Evolutionary conservation across 1,140 invertebrate genomes (phyloP), one percentile per base, ranked within the genome.

Genomic region (Rhyacophila brunnea): DNA sequence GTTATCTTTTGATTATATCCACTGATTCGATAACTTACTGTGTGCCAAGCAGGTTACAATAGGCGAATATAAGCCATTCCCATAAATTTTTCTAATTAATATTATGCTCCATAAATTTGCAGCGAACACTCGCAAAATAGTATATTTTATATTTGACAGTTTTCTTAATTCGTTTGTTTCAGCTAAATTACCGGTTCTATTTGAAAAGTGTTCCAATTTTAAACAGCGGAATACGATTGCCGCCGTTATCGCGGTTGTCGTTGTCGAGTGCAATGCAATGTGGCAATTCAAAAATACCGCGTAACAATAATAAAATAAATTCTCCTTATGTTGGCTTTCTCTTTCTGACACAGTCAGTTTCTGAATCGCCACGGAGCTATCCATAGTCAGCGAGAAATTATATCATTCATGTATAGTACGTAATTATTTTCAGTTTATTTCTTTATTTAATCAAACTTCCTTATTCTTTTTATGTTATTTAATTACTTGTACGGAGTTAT

Each of bases 231-330:
- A 3, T 1, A 28, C 19, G 19, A 9, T 17, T 11, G 48, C 40
- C 10, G 48, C 48, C 14, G 20, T n/a, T 7, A 51, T 34, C 10
- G 34, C 13, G 13, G 14, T n/a, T 23, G 48, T 17, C 34, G 32
- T 28, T 17, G 20, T n/a, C 47, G n/a, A n/a, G n/a, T n/a, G n/a
- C n/a, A 28, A 9, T 28, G 23, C 23, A 28, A 28, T 28, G 23
- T 28, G 23, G 38, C n/a, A 28, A 13, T 48, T 44, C 32, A 58
- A 58, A 50, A 38, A 20, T 58, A 44, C 55, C 55, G 55, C 55
- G 55, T 35, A 51, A 58, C 55, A 58, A 58, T 58, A 58, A 46
- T 57, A 47, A n/a, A 58, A 46, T 57, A 28, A 28, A 28, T 28
- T 28, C 23, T 28, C n/a, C 38, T n/a, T 40, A 13, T 28, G 23